phyloP scores from a whole-genome alignment of 2,113 vertebrate species.

The Felis chaus region DNA sequence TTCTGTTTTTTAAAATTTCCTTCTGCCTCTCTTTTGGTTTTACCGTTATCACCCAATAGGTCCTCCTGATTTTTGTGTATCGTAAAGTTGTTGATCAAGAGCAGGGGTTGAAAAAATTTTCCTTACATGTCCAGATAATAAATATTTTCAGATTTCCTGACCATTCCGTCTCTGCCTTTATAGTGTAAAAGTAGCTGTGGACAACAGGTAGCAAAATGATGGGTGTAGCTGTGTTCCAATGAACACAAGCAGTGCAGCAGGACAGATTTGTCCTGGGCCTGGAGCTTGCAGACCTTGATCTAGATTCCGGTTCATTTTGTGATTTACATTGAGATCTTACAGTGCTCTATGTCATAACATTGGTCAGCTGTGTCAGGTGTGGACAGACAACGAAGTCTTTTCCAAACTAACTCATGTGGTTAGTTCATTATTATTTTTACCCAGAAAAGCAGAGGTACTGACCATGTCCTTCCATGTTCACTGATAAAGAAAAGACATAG shows the following conservation, averaged over 20 bases:
- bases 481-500: neutral
- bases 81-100: neutral
- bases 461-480: neutral
- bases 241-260: neutral
- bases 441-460: neutral
- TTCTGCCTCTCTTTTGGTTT: neutral
- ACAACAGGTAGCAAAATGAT: neutral
- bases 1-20: neutral
- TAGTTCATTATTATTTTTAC: neutral
- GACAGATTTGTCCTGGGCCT: neutral
- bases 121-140: neutral
- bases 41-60: neutral
- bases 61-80: neutral
- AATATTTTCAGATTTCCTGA: neutral
- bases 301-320: neutral
- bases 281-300: neutral
- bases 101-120: neutral
- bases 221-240: neutral
- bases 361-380: neutral
- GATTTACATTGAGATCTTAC: neutral
- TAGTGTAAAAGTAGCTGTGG: neutral
- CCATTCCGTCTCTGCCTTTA: neutral
- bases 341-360: neutral
- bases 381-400: neutral
- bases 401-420: neutral